Conservation (phyloP, 2,888 invertebrate species). For the Drosophila nr. medialis region DNA sequence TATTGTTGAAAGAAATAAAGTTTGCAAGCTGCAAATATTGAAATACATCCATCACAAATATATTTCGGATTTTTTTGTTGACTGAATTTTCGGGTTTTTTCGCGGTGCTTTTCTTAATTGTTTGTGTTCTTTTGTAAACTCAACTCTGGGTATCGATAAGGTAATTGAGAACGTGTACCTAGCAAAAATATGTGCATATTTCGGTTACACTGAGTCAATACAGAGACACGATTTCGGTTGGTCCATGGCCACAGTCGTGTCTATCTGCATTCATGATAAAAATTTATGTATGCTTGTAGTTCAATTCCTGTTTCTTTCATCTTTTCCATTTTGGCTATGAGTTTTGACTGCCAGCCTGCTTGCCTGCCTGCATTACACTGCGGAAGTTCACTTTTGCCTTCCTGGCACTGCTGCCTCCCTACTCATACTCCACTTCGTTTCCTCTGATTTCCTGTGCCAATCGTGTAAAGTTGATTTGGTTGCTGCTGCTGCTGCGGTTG, state of each 20-base stretch:
- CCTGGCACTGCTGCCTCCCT: background rate
- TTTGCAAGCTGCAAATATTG: background rate
- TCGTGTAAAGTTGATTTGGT: slow-evolving; percentile 32
- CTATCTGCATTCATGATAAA: slow-evolving; percentile 45
- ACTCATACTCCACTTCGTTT: slow-evolving; percentile 2
- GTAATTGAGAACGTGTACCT: slow-evolving; percentile 22
- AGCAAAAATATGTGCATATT: slow-evolving; percentile 12
- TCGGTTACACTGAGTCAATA: slow-evolving; percentile 14
- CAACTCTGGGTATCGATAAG: background rate
- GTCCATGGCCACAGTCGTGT: slow-evolving; percentile 4
- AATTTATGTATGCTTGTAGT: slow-evolving; percentile 39
- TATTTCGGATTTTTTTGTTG: background rate
- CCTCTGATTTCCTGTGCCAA: slow-evolving; percentile 44
- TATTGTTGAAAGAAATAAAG: background rate
- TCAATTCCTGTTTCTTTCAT: slow-evolving; percentile 33
- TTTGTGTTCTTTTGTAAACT: background rate
- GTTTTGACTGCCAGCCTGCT: background rate
- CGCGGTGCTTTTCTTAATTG: background rate
- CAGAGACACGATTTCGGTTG: background rate
- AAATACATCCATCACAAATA: background rate
- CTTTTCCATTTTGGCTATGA: slow-evolving; percentile 22
- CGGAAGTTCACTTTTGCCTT: slow-evolving; percentile 33
- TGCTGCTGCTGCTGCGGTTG: slow-evolving; percentile 7
- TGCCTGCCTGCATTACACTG: background rate
- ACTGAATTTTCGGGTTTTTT: background rate